phyloP scores from a whole-genome alignment of 1,140 invertebrate genomes.

The Thaumatotibia leucotreta region DNA sequence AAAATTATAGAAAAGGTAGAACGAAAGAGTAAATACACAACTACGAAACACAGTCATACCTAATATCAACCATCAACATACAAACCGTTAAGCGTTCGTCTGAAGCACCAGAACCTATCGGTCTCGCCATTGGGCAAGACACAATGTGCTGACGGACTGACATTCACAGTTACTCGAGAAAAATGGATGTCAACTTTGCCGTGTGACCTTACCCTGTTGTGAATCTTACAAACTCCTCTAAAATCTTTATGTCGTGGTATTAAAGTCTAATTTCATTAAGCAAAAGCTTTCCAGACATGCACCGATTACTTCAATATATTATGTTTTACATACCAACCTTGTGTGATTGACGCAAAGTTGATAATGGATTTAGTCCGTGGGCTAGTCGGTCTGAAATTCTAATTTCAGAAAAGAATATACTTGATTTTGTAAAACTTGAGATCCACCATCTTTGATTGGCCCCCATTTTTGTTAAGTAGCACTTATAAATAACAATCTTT shows the following conservation, averaged over 20 bases:
- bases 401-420: too few relatives aligned
- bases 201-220: slow-evolving; percentile 10
- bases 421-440: too few relatives aligned
- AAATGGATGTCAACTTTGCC: slow-evolving; percentile 10
- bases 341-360: background rate
- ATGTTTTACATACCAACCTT: background rate
- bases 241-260: background rate
- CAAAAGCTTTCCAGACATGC: background rate
- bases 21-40: background rate
- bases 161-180: slow-evolving; percentile 12
- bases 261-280: background rate
- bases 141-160: background rate
- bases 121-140: background rate
- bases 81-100: background rate
- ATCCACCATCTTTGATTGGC: too few relatives aligned
- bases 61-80: background rate
- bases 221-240: background rate
- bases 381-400: too few relatives aligned
- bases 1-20: too few relatives aligned
- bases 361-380: background rate
- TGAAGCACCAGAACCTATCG: background rate
- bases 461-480: too few relatives aligned
- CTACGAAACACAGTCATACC: background rate
- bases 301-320: background rate
- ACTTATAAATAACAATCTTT: too few relatives aligned